A percentile compares a stretch with the other conserved stretches of the same genome.
These are phyloP conservation scores for Lophius americanus DNA, from an alignment of 2,797 vertebrate species.

Conservation along the genomic window DNA sequence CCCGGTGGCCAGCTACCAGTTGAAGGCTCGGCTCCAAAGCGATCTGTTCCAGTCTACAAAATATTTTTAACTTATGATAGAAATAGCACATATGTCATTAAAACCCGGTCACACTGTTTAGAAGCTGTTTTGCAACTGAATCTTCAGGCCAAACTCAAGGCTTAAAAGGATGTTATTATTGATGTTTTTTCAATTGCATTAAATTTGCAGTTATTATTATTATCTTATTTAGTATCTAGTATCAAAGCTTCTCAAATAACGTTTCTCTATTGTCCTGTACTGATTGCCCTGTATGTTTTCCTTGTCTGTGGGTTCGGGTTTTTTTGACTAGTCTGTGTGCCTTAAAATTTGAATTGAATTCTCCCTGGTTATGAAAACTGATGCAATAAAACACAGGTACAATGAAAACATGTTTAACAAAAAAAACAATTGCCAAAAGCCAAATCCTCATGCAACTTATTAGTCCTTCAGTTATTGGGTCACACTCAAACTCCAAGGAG, in stretches of 20 bases:
- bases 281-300: too few species aligned
- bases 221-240: too few species aligned
- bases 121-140: constrained; percentile 6
- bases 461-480: constrained; percentile 34
- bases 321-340: too few species aligned
- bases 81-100: constrained; percentile 40
- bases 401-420: constrained; percentile 16
- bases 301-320: too few species aligned
- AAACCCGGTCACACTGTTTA: constrained; percentile 14
- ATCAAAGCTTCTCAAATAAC: too few species aligned
- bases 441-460: constrained; percentile 35
- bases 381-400: background rate
- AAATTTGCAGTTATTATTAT: too few species aligned
- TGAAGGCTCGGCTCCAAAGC: constrained; percentile 26
- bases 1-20: background rate
- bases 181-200: too few species aligned
- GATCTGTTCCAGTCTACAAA: constrained; percentile 14
- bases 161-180: background rate
- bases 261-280: too few species aligned
- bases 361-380: constrained; percentile 11
- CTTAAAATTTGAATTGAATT: background rate
- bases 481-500: constrained; percentile 29
- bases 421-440: constrained; percentile 21
- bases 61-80: constrained; percentile 41
- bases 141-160: background rate